Percentiles rank a stretch among this genome's conserved stretches.
phyloP scores from a whole-genome alignment of 2,888 invertebrate genomes.

The Laspeyria flexula region DNA sequence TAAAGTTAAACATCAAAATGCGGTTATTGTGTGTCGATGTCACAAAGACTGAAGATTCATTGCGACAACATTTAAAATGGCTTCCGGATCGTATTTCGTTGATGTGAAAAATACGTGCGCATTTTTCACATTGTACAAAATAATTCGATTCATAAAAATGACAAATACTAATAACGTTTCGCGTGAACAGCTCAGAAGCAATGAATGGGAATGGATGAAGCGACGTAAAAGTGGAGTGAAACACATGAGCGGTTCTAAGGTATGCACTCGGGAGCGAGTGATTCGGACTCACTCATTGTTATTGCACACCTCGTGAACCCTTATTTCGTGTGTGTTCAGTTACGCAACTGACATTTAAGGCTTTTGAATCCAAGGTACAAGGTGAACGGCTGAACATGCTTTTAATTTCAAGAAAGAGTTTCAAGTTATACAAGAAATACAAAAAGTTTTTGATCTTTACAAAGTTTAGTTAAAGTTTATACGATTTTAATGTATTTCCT shows the following conservation, averaged over 20 bases:
- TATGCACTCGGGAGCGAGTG: slow-evolving; percentile 29
- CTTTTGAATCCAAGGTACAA: background rate
- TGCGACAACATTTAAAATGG: slow-evolving; percentile 18
- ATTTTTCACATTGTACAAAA: slow-evolving; percentile 2
- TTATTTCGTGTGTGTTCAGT: slow-evolving; percentile 9
- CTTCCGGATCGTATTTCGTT: slow-evolving; percentile 15
- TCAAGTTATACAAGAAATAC: background rate
- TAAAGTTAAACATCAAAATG: slow-evolving; percentile 27
- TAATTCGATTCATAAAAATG: slow-evolving; percentile 31
- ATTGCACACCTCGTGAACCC: slow-evolving; percentile 18
- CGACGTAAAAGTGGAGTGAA: slow-evolving; percentile 24
- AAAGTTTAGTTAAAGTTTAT: background rate
- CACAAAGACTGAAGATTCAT: slow-evolving; percentile 18
- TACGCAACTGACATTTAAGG: background rate
- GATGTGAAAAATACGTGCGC: slow-evolving; percentile 11
- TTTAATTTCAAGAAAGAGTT: background rate
- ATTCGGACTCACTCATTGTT: slow-evolving; percentile 23
- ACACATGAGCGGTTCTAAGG: slow-evolving; percentile 30
- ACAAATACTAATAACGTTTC: slow-evolving; percentile 28
- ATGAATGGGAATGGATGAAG: slow-evolving; percentile 28
- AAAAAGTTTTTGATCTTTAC: background rate
- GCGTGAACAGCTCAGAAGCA: slow-evolving; percentile 25
- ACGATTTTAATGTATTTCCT: background rate
- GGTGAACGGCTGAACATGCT: background rate
- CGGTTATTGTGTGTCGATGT: slow-evolving; percentile 26